These are phyloP conservation scores for Caenorhabditis japonica DNA, from an alignment of 2,888 invertebrate species.

Conservation along the genomic window DNA sequence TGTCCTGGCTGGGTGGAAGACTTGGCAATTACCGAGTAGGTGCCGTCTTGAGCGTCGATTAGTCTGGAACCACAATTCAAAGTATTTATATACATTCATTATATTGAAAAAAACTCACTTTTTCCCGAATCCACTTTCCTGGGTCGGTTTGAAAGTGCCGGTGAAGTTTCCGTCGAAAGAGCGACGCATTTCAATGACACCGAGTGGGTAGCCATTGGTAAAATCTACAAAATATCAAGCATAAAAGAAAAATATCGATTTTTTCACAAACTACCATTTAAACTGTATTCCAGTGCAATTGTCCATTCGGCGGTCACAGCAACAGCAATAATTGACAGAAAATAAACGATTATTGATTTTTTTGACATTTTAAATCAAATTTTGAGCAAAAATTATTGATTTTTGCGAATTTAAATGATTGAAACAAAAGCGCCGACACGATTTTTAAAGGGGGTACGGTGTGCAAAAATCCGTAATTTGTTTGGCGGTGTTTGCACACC, in stretches of 20 bases:
- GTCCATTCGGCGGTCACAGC: conserved; percentile 42
- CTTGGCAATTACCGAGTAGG: conserved; percentile 37
- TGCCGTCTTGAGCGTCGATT: conserved; percentile 17
- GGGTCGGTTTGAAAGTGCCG: conserved; percentile 58
- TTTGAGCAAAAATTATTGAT: conserved; percentile 4
- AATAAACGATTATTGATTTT: neutral
- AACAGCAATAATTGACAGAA: conserved; percentile 1
- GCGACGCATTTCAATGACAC: conserved; percentile 57
- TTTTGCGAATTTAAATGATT: conserved; percentile 6
- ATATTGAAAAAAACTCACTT: conserved; percentile 10
- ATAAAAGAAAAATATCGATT: neutral
- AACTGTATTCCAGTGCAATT: conserved; percentile 55
- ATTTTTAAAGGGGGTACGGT: conserved; percentile 29
- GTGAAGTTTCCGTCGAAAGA: conserved; percentile 68
- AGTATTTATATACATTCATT: neutral
- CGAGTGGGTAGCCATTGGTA: conserved; percentile 48
- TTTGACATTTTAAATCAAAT: conserved; percentile 22
- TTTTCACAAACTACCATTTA: conserved; percentile 45
- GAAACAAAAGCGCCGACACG: conserved; percentile 7
- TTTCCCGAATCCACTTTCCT: conserved; percentile 37
- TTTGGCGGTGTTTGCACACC: conserved; percentile 4
- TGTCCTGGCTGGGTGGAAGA: conserved; percentile 49
- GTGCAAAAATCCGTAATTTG: conserved; percentile 19
- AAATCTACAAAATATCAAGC: too few relatives aligned
- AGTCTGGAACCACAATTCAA: conserved; percentile 27